Conservation (phyloP, 1,140 invertebrate genomes). For the Neoseiulus cucumeris region DNA sequence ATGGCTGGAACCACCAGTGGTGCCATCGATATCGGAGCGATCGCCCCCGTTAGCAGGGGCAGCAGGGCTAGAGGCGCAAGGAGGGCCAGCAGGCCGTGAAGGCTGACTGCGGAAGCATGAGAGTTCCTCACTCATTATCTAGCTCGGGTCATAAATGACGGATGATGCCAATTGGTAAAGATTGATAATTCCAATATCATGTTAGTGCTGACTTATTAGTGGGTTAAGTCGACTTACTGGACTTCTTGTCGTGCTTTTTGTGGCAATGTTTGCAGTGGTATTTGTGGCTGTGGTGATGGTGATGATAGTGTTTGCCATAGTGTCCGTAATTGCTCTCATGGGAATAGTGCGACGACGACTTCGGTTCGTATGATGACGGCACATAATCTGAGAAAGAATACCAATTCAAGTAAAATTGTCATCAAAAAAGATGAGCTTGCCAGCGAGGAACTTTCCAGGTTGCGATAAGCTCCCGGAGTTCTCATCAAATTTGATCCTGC, state of each 20-base stretch:
- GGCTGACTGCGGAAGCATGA: not conserved
- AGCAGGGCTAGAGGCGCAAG: conserved; percentile 20
- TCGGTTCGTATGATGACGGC: not conserved
- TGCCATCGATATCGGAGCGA: conserved; percentile 18
- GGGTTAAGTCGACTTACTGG: not conserved
- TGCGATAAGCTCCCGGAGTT: no score
- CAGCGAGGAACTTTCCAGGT: no score
- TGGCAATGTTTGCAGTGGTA: conserved; percentile 9
- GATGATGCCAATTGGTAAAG: no score
- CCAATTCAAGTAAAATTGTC: no score
- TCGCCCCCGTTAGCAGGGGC: conserved; percentile 18
- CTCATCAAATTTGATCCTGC: no score
- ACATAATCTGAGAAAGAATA: not conserved
- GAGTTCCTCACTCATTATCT: no score
- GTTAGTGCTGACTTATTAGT: no score
- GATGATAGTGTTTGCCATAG: not conserved
- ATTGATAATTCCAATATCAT: no score
- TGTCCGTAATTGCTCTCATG: not conserved
- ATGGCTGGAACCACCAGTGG: conserved; percentile 17
- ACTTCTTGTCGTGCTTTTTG: conserved; percentile 4
- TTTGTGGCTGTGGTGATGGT: conserved; percentile 5
- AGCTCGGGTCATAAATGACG: no score
- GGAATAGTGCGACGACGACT: not conserved
- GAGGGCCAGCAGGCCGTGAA: conserved; percentile 13
- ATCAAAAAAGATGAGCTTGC: no score